These are phyloP conservation scores for Callionymus lyra DNA, from an alignment of 2,113 vertebrate genomes.

Conservation along the genomic window DNA sequence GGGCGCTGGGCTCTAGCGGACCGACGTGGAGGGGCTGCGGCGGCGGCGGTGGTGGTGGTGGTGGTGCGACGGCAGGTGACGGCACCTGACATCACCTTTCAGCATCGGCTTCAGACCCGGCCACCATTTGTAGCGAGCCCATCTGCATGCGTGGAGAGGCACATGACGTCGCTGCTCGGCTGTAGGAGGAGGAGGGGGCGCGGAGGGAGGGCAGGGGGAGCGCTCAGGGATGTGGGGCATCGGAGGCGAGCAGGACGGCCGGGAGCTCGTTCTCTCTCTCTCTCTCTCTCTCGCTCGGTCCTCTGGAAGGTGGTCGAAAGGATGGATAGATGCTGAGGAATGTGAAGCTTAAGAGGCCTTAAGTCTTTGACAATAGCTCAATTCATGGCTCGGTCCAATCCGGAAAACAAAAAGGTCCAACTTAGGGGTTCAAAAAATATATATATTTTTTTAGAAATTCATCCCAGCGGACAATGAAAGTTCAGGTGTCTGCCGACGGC, in stretches of 20 bases:
- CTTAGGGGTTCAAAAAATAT: slow-evolving; percentile 48
- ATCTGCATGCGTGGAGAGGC: slow-evolving; percentile 82
- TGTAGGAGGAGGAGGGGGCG: slow-evolving; percentile 59
- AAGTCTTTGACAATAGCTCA: slow-evolving; percentile 80
- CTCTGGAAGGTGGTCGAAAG: slow-evolving; percentile 26
- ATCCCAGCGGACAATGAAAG: slow-evolving; percentile 44
- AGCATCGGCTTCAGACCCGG: slow-evolving; percentile 80
- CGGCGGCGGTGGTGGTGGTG: slow-evolving; percentile 35
- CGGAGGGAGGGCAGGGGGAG: slow-evolving; percentile 57
- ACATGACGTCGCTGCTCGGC: slow-evolving; percentile 76
- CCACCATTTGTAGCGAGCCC: slow-evolving; percentile 83
- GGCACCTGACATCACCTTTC: slow-evolving; percentile 88
- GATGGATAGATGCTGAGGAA: slow-evolving; percentile 56
- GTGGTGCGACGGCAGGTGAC: slow-evolving; percentile 59
- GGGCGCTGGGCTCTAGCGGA: slow-evolving; percentile 53
- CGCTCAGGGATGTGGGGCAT: slow-evolving; percentile 66
- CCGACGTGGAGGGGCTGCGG: slow-evolving; percentile 47
- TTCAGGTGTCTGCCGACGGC: slow-evolving; percentile 43
- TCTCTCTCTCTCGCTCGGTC: slow-evolving; percentile 45
- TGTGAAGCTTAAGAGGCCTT: slow-evolving; percentile 72
- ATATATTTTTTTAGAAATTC: slow-evolving; percentile 54
- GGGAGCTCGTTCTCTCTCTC: slow-evolving; percentile 38
- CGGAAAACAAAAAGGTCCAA: slow-evolving; percentile 74
- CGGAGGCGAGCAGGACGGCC: slow-evolving; percentile 53
- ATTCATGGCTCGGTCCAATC: slow-evolving; percentile 74